Conservation (phyloP, 1,140 invertebrate species). For the Plectrocnemia conspersa region DNA sequence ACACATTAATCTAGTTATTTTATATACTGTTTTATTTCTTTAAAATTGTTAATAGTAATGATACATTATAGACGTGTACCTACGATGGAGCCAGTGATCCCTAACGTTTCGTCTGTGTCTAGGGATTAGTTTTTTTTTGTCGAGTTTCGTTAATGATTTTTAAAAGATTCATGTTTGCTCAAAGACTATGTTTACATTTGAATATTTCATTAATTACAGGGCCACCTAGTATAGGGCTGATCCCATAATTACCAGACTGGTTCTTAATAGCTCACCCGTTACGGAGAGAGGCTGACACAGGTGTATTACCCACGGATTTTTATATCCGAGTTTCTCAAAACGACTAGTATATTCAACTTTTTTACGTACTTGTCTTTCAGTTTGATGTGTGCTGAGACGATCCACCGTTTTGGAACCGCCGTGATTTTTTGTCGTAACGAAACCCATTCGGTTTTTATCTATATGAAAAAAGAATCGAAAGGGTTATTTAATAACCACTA, state of each 20-base stretch:
- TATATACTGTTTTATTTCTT: no score
- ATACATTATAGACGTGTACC: no score
- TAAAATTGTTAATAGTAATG: no score
- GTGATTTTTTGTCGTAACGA: not conserved
- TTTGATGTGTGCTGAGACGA: no score
- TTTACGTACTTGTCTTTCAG: not conserved
- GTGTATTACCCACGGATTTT: conserved; percentile 12
- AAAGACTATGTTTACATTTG: conserved; percentile 24
- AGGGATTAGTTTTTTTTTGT: no score
- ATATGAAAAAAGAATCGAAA: not conserved
- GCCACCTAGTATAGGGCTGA: conserved; percentile 21
- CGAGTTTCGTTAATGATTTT: no score
- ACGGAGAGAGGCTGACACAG: conserved; percentile 12
- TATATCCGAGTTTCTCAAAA: conserved; percentile 1
- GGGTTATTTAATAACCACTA: conserved; percentile 2
- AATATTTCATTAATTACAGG: conserved; percentile 26
- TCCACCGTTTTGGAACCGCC: no score
- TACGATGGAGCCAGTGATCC: no score
- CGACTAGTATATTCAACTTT: not conserved
- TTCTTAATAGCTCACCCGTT: conserved; percentile 25
- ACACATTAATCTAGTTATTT: no score
- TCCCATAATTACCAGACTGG: conserved; percentile 22
- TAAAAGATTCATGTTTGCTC: conserved; percentile 21
- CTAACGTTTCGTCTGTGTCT: no score
- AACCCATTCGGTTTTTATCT: not conserved